A percentile compares a stretch with the other conserved stretches of the same genome.
These are phyloP conservation scores for Blastobasis lacticolella DNA, from an alignment of 2,888 invertebrate genomes.

Conservation along the genomic window DNA sequence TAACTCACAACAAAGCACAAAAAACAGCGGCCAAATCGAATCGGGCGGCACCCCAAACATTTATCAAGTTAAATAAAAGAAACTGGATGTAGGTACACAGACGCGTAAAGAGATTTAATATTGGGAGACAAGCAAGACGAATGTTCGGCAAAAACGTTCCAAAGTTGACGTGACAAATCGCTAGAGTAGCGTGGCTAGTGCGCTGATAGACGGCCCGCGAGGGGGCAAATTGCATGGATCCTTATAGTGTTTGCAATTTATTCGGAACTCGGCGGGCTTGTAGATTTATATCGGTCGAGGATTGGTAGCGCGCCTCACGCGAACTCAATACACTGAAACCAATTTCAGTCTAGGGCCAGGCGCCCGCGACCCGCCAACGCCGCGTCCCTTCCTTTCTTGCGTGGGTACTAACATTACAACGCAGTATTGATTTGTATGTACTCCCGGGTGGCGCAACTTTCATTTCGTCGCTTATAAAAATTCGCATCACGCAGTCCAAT, in stretches of 20 bases:
- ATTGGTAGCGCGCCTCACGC: constrained; percentile 56
- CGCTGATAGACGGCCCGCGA: constrained; percentile 21
- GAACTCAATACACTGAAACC: constrained; percentile 43
- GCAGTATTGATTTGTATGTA: constrained; percentile 38
- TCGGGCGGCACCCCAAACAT: too few species aligned
- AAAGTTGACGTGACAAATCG: constrained; percentile 53
- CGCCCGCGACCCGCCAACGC: constrained; percentile 21
- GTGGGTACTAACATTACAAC: constrained; percentile 30
- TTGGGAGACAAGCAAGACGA: constrained; percentile 17
- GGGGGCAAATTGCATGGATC: constrained; percentile 45
- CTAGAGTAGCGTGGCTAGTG: constrained; percentile 31
- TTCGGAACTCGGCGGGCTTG: constrained; percentile 53
- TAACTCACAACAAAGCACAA: too few species aligned
- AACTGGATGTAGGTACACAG: constrained; percentile 6
- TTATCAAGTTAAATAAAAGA: not conserved
- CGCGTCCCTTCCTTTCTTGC: constrained; percentile 24
- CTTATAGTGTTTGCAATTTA: constrained; percentile 58
- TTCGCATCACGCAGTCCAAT: constrained; percentile 50
- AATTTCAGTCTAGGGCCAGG: constrained; percentile 47
- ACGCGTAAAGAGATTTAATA: constrained; percentile 13
- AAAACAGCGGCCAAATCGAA: too few species aligned
- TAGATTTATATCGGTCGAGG: constrained; percentile 62
- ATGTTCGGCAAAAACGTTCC: constrained; percentile 28
- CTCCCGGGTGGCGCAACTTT: constrained; percentile 14
- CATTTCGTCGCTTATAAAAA: constrained; percentile 23